These are phyloP conservation scores for Platysteira castanea DNA, from an alignment of 2,113 vertebrate species.

Conservation along the genomic window DNA sequence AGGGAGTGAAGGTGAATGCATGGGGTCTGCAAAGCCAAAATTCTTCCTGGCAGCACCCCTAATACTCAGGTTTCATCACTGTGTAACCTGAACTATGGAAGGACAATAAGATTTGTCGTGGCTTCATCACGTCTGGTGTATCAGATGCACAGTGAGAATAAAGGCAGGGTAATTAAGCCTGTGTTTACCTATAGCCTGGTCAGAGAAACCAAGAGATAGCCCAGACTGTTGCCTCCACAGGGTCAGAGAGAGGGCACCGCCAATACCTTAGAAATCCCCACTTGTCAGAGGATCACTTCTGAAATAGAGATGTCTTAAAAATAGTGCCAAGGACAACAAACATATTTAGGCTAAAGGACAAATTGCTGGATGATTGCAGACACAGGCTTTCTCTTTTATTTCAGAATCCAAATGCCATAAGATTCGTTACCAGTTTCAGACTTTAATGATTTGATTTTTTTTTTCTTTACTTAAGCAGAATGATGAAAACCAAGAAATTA, in stretches of 20 bases:
- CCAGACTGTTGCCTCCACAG: background rate
- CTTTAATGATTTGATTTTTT: background rate
- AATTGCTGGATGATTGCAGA: background rate
- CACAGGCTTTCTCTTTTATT: background rate
- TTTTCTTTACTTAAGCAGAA: conserved; percentile 18
- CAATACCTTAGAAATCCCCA: conserved; percentile 8
- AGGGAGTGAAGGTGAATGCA: background rate
- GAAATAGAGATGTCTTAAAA: background rate
- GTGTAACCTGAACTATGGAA: background rate
- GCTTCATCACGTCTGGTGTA: background rate
- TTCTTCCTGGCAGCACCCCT: background rate
- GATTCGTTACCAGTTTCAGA: conserved; percentile 10
- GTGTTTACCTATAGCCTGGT: background rate
- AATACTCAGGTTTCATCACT: background rate
- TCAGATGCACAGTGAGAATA: background rate
- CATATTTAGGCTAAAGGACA: background rate
- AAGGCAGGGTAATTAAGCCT: background rate
- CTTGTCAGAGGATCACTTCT: background rate
- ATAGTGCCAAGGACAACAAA: background rate
- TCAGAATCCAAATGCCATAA: background rate
- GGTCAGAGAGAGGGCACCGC: background rate
- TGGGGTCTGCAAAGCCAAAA: background rate
- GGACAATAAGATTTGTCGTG: background rate
- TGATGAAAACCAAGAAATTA: conserved; percentile 28
- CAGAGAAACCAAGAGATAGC: background rate